phyloP scores from a whole-genome alignment of 2,113 vertebrate species.

The Microtus oregoni region DNA sequence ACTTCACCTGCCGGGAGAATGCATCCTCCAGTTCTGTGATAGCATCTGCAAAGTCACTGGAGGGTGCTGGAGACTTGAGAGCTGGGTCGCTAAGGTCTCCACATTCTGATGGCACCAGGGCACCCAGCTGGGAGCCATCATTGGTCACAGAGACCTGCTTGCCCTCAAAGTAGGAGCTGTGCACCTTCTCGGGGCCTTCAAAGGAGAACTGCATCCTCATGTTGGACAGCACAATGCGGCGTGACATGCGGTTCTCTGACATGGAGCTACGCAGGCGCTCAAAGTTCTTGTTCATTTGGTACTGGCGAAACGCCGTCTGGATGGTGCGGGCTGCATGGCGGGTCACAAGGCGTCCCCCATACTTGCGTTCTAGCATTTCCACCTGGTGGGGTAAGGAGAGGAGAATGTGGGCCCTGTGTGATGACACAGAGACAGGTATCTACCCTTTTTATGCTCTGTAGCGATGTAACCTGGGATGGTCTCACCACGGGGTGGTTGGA shows the following conservation, averaged over 20 bases:
- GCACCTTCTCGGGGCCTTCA: constrained; percentile 98
- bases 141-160: constrained; percentile 96
- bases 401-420: not conserved
- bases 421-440: accelerated
- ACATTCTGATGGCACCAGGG: constrained; percentile 90
- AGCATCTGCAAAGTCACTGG: constrained; percentile 94
- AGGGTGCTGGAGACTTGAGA: constrained; percentile 90
- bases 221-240: constrained; percentile 98
- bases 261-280: constrained; percentile 98
- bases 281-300: constrained; percentile 99
- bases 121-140: constrained; percentile 90
- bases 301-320: constrained; percentile 98
- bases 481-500: no score
- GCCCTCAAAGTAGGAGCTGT: constrained; percentile 98
- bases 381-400: constrained; percentile 87
- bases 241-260: constrained; percentile 99
- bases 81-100: constrained; percentile 88
- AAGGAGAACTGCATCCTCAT: constrained; percentile 99
- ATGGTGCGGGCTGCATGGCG: constrained; percentile 98
- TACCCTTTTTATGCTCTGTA: accelerated
- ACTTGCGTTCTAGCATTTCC: constrained; percentile 99
- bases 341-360: constrained; percentile 98
- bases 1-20: constrained; percentile 98
- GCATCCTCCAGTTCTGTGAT: constrained; percentile 98
- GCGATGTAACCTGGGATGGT: not conserved